Evolutionary conservation across 2,797 vertebrate species (phyloP).

Genomic region (Microctenopoma steveboyesi): DNA sequence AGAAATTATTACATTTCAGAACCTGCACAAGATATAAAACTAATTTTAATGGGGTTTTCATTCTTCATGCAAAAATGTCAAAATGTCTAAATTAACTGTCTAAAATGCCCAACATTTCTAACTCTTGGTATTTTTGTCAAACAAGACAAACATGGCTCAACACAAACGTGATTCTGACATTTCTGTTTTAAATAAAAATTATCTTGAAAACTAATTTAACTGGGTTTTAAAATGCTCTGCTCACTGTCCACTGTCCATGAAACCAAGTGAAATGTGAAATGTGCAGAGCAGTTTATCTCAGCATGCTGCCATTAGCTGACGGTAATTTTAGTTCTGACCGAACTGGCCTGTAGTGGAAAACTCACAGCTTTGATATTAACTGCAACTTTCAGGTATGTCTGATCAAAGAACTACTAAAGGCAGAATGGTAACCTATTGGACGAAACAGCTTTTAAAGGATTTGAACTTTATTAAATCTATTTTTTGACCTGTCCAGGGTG

Average conservation of each 20-base stretch:
- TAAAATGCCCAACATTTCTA: no score
- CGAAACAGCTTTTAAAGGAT: constrained; percentile 26
- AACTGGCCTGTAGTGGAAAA: constrained; percentile 10
- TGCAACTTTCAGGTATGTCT: constrained; percentile 5
- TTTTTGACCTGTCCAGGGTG: background rate
- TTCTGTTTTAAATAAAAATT: no score
- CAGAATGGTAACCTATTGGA: constrained; percentile 21
- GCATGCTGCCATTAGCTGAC: background rate
- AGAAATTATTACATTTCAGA: constrained; percentile 2
- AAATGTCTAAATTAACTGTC: no score
- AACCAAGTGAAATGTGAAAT: background rate
- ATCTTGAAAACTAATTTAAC: background rate
- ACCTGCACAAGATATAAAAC: no score
- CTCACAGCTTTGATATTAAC: constrained; percentile 6
- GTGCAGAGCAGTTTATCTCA: background rate
- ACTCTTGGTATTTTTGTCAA: no score
- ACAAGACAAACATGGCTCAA: no score
- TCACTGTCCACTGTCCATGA: background rate
- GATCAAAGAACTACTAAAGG: constrained; percentile 28
- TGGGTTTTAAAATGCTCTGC: background rate
- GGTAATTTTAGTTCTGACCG: constrained; percentile 13
- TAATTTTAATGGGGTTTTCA: no score
- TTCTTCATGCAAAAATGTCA: no score
- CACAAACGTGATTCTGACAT: no score
- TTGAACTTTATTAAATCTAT: constrained; percentile 24